Conservation (phyloP, 2,113 vertebrate genomes). For the Sinocyclocheilus anophthalmus region DNA sequence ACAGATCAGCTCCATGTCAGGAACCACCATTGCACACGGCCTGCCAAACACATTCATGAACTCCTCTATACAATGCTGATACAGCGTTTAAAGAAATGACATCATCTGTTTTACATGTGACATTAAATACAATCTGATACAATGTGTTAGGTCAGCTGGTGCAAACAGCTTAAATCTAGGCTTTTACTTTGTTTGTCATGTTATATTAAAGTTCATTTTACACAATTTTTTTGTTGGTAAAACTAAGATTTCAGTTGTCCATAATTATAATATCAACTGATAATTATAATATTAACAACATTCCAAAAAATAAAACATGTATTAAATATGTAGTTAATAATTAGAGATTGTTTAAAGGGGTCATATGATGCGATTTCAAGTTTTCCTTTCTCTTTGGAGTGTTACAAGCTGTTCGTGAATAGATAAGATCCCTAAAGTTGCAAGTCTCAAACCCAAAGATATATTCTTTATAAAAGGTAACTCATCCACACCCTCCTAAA, state of each 20-base stretch:
- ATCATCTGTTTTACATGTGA: background rate
- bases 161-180: background rate
- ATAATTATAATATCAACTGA: background rate
- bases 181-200: background rate
- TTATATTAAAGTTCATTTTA: background rate
- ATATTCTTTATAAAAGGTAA: too few relatives aligned
- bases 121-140: background rate
- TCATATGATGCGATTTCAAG: too few relatives aligned
- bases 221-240: background rate
- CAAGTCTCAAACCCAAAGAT: too few relatives aligned
- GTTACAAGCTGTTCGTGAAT: too few relatives aligned
- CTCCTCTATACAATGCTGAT: background rate
- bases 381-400: too few relatives aligned
- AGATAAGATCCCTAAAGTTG: too few relatives aligned
- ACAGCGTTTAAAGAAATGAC: background rate
- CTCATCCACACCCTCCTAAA: too few relatives aligned
- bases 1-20: conserved; percentile 84
- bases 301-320: background rate
- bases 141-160: background rate
- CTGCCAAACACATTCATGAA: conserved; percentile 58
- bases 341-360: too few relatives aligned
- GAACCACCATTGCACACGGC: conserved; percentile 83
- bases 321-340: too few relatives aligned
- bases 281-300: background rate
- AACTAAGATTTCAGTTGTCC: background rate